Percentiles rank a stretch among this genome's conserved stretches.
These are phyloP conservation scores for Coregonus suidteri DNA, from an alignment of 2,797 vertebrate species.

Conservation along the genomic window DNA sequence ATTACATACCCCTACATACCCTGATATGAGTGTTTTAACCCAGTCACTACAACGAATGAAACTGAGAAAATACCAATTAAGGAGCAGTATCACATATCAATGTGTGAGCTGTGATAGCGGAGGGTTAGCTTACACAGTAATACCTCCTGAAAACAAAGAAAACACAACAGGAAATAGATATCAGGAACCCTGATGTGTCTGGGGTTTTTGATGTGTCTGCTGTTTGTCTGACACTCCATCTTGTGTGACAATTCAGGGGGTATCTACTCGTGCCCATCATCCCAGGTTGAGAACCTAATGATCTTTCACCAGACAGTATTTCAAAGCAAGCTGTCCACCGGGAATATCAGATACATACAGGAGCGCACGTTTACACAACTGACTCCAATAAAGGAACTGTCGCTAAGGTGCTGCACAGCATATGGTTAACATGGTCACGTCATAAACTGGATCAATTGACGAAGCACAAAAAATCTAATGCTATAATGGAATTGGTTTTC, in stretches of 20 bases:
- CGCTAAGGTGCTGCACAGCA: slow-evolving; percentile 21
- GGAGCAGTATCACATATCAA: not conserved
- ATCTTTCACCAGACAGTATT: not conserved
- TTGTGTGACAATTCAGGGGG: not conserved
- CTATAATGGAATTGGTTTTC: too few species aligned
- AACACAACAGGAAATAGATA: not conserved
- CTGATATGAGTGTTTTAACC: not conserved
- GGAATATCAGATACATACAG: too few species aligned
- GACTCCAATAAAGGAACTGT: slow-evolving; percentile 1
- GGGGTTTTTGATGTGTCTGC: not conserved
- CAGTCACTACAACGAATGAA: not conserved
- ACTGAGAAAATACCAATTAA: not conserved
- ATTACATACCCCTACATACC: not conserved
- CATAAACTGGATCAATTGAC: too few species aligned
- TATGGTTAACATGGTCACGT: too few species aligned
- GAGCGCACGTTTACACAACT: too few species aligned
- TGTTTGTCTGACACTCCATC: not conserved
- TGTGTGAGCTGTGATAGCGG: not conserved
- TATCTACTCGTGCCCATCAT: not conserved
- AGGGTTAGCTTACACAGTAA: not conserved
- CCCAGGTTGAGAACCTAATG: not conserved
- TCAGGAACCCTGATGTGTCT: not conserved
- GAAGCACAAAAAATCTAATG: too few species aligned
- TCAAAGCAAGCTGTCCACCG: not conserved
- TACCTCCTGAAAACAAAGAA: not conserved